Conservation (phyloP, 2,113 vertebrate species). For the Chiloscyllium plagiosum region DNA sequence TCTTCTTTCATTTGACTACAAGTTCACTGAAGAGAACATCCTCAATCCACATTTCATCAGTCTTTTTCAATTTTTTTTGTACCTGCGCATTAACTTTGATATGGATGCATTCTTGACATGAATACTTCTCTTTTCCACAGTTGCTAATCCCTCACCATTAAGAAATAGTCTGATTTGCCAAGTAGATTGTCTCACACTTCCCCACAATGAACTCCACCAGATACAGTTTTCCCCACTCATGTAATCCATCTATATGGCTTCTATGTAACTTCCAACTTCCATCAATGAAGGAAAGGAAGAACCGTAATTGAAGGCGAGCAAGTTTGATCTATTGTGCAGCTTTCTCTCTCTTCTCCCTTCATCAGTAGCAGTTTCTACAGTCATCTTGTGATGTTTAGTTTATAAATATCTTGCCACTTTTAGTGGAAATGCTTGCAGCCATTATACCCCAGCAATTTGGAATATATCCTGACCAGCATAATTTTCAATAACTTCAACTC, state of each 20-base stretch:
- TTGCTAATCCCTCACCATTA: not conserved
- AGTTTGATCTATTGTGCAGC: not conserved
- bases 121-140: not conserved
- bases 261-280: not conserved
- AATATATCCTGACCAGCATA: not conserved
- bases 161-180: not conserved
- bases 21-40: too few species aligned
- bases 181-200: not conserved
- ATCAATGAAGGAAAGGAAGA: not conserved
- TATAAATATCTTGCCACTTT: not conserved
- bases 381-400: not conserved
- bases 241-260: not conserved
- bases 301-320: not conserved
- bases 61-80: not conserved
- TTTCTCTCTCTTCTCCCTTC: not conserved
- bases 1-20: not conserved
- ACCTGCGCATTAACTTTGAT: not conserved
- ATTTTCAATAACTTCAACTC: too few species aligned
- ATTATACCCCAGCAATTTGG: not conserved
- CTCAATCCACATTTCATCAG: too few species aligned
- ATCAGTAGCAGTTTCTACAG: not conserved
- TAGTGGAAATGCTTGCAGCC: not conserved
- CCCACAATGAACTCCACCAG: not conserved
- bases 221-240: not conserved
- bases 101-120: not conserved